Conservation (phyloP, 1,140 invertebrate species). For the Eufriesea mexicana region DNA sequence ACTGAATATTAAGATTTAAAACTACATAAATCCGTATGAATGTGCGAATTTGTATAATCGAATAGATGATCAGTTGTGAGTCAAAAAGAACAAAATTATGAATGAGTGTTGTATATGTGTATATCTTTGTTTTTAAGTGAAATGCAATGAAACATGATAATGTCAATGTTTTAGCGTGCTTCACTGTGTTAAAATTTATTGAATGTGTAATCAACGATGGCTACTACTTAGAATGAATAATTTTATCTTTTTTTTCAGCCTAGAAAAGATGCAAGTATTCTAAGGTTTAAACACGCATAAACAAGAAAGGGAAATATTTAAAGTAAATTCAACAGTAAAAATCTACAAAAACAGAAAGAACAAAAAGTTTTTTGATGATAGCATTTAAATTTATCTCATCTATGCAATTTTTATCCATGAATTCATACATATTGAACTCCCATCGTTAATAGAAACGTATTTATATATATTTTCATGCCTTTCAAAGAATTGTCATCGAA, state of each 20-base stretch:
- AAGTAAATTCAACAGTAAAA: slow-evolving; percentile 21
- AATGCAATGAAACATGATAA: slow-evolving; percentile 14
- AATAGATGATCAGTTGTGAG: slow-evolving; percentile 25
- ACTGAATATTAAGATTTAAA: slow-evolving; percentile 78
- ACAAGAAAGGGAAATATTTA: neutral
- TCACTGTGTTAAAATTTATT: slow-evolving; percentile 54
- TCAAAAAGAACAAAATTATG: slow-evolving; percentile 22
- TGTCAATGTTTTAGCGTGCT: slow-evolving; percentile 17
- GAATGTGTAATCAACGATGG: slow-evolving; percentile 47
- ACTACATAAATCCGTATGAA: slow-evolving; percentile 69
- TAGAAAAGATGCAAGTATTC: slow-evolving; percentile 6
- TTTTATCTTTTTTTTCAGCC: slow-evolving; percentile 12
- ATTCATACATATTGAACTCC: slow-evolving; percentile 32
- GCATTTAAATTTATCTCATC: slow-evolving; percentile 29
- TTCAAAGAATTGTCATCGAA: slow-evolving; percentile 3
- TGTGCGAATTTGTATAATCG: slow-evolving; percentile 36
- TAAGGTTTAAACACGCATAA: slow-evolving; percentile 3
- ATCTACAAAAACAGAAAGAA: neutral
- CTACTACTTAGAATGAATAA: slow-evolving; percentile 56
- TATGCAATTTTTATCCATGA: slow-evolving; percentile 17
- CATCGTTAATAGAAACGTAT: neutral
- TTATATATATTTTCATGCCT: slow-evolving; percentile 16
- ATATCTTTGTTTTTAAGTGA: slow-evolving; percentile 30
- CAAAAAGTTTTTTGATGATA: slow-evolving; percentile 23
- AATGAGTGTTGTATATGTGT: slow-evolving; percentile 35